phyloP scores from a whole-genome alignment of 2,797 vertebrate genomes.

The Microctenopoma steveboyesi region DNA sequence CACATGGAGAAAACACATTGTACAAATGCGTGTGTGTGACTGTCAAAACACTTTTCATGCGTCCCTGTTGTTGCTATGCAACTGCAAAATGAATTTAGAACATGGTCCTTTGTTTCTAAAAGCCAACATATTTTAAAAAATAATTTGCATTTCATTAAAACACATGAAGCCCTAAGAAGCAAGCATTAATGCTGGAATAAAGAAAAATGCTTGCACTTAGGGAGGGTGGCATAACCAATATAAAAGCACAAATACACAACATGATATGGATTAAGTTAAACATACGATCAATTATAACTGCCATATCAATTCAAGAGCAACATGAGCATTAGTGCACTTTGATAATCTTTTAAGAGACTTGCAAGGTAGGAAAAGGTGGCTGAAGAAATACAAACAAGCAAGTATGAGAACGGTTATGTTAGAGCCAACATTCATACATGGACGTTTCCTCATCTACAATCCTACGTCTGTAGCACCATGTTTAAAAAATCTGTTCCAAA shows the following conservation, averaged over 20 bases:
- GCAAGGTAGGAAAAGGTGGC: neutral
- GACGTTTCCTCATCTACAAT: neutral
- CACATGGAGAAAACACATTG: neutral
- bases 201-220: neutral
- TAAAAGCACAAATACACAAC: neutral
- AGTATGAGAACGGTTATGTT: neutral
- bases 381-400: neutral
- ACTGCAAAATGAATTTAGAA: conserved; percentile 54
- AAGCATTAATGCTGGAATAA: neutral
- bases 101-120: conserved; percentile 20
- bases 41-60: conserved; percentile 6
- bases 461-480: neutral
- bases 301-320: neutral
- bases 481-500: conserved; percentile 1
- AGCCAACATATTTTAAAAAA: conserved; percentile 30
- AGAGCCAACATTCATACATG: neutral
- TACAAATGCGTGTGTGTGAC: neutral
- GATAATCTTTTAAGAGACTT: neutral
- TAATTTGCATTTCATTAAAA: conserved; percentile 24
- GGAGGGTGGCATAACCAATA: neutral
- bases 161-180: conserved; percentile 2
- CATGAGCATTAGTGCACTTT: neutral
- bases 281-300: neutral
- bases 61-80: conserved; percentile 57
- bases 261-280: neutral